A percentile compares a stretch with the other conserved stretches of the same genome.
Evolutionary conservation across 2,797 vertebrate genomes (phyloP).

Genomic region (Pempheris klunzingeri): DNA sequence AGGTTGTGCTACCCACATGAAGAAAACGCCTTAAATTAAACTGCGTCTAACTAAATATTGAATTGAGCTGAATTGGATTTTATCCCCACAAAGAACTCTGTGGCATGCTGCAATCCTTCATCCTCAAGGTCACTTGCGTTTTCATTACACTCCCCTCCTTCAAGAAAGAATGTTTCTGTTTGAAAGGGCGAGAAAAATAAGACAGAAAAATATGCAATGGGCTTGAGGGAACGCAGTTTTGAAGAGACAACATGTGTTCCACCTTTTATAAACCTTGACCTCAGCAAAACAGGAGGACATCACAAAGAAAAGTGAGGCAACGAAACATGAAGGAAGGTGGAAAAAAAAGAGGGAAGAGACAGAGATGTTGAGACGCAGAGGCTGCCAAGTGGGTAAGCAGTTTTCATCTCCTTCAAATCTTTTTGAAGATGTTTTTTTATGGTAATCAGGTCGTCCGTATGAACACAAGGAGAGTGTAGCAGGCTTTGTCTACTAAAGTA

Average conservation of each 20-base stretch:
- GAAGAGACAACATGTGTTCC: constrained; percentile 64
- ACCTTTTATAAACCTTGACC: constrained; percentile 67
- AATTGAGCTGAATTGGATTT: constrained; percentile 53
- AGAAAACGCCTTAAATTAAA: constrained; percentile 36
- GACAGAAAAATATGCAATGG: constrained; percentile 48
- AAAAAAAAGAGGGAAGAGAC: background rate
- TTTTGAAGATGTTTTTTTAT: constrained; percentile 45
- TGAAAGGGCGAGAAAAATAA: constrained; percentile 60
- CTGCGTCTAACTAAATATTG: constrained; percentile 30
- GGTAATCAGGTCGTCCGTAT: constrained; percentile 40
- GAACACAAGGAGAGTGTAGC: background rate
- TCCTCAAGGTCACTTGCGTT: constrained; percentile 66
- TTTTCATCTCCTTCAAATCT: constrained; percentile 23
- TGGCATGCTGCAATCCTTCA: constrained; percentile 55
- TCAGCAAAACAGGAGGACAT: constrained; percentile 36
- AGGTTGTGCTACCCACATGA: constrained; percentile 6
- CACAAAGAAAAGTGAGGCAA: constrained; percentile 10
- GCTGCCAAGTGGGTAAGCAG: constrained; percentile 32
- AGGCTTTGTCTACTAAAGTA: constrained; percentile 8
- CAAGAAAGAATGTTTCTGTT: constrained; percentile 46
- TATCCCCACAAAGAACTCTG: constrained; percentile 39
- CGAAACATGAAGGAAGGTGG: constrained; percentile 14
- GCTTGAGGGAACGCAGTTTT: constrained; percentile 24
- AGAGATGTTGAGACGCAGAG: constrained; percentile 30
- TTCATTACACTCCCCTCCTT: constrained; percentile 47